Percentiles rank a stretch among this genome's conserved stretches.
Evolutionary conservation across 2,888 invertebrate genomes (phyloP).

Genomic region (Ametastegia equiseti): DNA sequence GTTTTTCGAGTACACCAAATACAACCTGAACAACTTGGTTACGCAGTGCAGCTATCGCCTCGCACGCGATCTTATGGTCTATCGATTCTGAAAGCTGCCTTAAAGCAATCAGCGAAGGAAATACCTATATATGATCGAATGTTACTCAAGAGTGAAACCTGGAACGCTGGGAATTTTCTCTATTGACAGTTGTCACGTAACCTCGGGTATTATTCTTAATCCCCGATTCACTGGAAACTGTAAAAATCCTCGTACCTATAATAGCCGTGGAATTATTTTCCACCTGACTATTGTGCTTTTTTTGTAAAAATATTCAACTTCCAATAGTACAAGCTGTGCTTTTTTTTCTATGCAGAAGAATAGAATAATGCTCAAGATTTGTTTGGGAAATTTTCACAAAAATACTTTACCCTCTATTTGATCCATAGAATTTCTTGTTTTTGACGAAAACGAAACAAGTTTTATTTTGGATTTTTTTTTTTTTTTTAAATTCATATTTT

Average conservation of each 20-base stretch:
- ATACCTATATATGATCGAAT: not conserved
- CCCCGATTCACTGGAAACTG: not conserved
- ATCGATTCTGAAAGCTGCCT: slow-evolving; percentile 4
- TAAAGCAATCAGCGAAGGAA: slow-evolving; percentile 2
- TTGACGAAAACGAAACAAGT: too few relatives aligned
- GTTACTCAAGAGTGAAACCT: not conserved
- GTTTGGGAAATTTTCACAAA: too few relatives aligned
- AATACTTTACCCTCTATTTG: too few relatives aligned
- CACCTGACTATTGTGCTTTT: not conserved
- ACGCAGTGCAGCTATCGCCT: not conserved
- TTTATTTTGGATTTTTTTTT: too few relatives aligned
- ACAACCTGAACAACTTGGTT: not conserved
- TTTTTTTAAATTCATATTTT: too few relatives aligned
- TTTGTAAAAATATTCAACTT: too few relatives aligned
- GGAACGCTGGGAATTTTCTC: not conserved
- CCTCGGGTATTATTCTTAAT: not conserved
- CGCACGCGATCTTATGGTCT: not conserved
- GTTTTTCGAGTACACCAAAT: not conserved
- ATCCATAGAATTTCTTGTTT: too few relatives aligned
- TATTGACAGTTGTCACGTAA: not conserved
- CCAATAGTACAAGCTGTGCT: too few relatives aligned
- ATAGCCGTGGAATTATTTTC: not conserved
- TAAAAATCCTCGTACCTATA: not conserved
- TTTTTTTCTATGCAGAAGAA: too few relatives aligned
- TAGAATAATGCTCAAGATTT: too few relatives aligned